These are phyloP conservation scores for Corvus cornix DNA, from an alignment of 2,113 vertebrate species.

Conservation along the genomic window DNA sequence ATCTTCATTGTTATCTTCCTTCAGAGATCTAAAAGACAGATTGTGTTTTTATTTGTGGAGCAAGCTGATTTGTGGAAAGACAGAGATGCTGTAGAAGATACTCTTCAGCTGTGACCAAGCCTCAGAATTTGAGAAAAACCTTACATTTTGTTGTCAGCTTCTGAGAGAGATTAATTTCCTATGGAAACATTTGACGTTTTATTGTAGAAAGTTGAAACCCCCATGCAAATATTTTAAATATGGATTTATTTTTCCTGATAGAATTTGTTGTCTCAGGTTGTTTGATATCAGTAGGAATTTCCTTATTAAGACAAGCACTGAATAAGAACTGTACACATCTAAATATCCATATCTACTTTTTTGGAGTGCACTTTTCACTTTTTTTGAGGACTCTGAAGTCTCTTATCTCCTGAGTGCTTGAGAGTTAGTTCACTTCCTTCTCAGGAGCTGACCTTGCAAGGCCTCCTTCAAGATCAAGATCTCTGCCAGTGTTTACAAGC, in stretches of 20 bases:
- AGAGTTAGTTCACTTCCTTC: neutral
- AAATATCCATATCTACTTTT: neutral
- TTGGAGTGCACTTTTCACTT: neutral
- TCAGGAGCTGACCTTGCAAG: neutral
- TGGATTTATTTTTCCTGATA: neutral
- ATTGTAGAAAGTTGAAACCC: neutral
- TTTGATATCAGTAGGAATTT: neutral
- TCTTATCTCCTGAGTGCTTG: neutral
- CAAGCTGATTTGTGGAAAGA: neutral
- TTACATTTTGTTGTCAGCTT: neutral
- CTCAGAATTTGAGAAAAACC: neutral
- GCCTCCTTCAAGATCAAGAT: neutral
- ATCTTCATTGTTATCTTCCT: neutral
- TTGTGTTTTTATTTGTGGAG: neutral
- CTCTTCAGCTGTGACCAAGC: neutral
- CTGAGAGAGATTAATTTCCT: neutral
- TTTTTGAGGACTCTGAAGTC: neutral
- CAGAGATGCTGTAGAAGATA: neutral
- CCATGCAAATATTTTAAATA: neutral
- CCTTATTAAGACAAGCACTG: neutral
- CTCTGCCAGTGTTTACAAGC: neutral
- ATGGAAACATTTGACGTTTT: neutral
- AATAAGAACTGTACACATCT: neutral
- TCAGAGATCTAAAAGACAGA: neutral
- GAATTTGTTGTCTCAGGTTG: neutral